Percentiles rank a stretch among this genome's conserved stretches.
Conservation (phyloP, 2,888 invertebrate species). For the Rotaria sp. region DNA sequence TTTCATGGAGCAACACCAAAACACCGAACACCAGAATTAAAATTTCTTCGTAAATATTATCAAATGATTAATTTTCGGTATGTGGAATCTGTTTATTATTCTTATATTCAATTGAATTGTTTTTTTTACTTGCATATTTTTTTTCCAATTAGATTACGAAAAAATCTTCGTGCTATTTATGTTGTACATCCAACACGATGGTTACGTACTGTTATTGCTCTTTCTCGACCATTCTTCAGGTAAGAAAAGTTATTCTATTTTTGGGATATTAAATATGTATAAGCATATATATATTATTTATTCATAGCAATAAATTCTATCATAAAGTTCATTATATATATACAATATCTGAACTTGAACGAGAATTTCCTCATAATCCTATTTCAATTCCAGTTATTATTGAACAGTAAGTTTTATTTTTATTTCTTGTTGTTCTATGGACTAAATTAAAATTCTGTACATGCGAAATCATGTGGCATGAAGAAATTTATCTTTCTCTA, state of each 20-base stretch:
- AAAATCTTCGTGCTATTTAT: constrained; percentile 93
- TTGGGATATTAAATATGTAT: too few species aligned
- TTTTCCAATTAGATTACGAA: constrained; percentile 79
- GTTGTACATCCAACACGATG: constrained; percentile 80
- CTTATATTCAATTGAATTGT: not conserved
- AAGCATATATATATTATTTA: too few species aligned
- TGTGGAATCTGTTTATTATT: constrained; percentile 42
- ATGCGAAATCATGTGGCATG: too few species aligned
- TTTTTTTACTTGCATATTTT: constrained; percentile 39
- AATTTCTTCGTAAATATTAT: constrained; percentile 93
- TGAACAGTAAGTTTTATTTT: not conserved
- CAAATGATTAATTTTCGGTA: constrained; percentile 86
- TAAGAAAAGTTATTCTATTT: not conserved
- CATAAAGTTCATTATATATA: not conserved
- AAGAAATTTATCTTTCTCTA: not conserved
- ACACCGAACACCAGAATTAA: constrained; percentile 86
- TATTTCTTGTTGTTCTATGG: too few species aligned
- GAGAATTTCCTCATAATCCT: constrained; percentile 12
- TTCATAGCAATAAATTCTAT: constrained; percentile 13
- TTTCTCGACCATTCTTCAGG: constrained; percentile 20
- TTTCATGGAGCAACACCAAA: constrained; percentile 92
- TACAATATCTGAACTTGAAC: constrained; percentile 17
- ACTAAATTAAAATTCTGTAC: too few species aligned
- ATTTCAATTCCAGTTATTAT: not conserved
- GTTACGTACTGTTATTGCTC: constrained; percentile 19